phyloP scores from a whole-genome alignment of 1,140 invertebrate genomes.

The Drosophila neocordata region DNA sequence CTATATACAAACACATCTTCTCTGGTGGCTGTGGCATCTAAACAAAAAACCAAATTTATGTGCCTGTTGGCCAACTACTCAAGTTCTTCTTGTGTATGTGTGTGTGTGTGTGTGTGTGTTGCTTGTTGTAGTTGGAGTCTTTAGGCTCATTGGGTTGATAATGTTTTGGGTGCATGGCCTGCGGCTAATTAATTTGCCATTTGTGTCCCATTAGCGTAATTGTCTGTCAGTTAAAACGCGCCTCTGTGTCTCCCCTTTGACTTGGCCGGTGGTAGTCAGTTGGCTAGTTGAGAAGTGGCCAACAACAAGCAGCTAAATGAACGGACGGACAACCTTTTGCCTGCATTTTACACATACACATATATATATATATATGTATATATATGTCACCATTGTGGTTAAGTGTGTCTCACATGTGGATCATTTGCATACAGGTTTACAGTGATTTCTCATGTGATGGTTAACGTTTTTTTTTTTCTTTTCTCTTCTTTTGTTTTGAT shows the following conservation, averaged over 20 bases:
- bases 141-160: constrained; percentile 13
- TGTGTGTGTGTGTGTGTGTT: background rate
- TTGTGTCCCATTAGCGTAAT: constrained; percentile 81
- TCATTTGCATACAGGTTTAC: constrained; percentile 44
- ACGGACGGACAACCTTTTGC: background rate
- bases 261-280: constrained; percentile 29
- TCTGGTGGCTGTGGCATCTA: background rate
- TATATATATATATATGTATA: no score
- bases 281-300: no score
- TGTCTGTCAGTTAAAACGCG: constrained; percentile 74
- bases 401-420: constrained; percentile 10
- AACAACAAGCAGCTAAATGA: no score
- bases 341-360: no score
- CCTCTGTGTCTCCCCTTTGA: constrained; percentile 68
- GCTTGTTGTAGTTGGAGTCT: background rate
- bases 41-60: background rate
- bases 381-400: constrained; percentile 66
- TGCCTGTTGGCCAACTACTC: constrained; percentile 1
- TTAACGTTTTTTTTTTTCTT: constrained; percentile 21
- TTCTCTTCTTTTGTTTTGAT: constrained; percentile 19
- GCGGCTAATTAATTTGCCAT: constrained; percentile 81
- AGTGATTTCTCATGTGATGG: background rate
- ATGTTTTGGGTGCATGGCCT: constrained; percentile 35
- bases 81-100: constrained; percentile 6
- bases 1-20: background rate